These are phyloP conservation scores for Adela reaumurella DNA, from an alignment of 2,888 invertebrate genomes.

Conservation along the genomic window DNA sequence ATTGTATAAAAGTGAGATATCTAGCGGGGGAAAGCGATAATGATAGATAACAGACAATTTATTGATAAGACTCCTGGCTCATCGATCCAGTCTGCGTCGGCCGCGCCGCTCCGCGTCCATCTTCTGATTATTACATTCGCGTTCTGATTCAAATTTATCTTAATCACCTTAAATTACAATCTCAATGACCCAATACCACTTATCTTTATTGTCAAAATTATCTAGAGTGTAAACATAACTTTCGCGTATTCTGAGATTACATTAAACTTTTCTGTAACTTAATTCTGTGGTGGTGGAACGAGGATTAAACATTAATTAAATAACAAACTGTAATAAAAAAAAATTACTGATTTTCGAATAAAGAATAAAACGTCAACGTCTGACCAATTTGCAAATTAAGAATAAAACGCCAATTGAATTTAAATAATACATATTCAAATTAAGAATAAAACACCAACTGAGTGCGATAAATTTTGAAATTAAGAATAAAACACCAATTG, in stretches of 20 bases:
- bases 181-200: neutral
- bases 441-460: no score
- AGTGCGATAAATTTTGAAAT: no score
- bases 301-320: neutral
- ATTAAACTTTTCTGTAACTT: no score
- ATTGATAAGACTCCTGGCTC: constrained; percentile 45
- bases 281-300: neutral
- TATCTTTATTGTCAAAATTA: neutral
- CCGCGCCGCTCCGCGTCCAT: constrained; percentile 19
- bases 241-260: no score
- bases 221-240: no score
- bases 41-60: constrained; percentile 53
- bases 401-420: no score
- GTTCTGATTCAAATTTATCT: neutral
- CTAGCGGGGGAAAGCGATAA: constrained; percentile 45
- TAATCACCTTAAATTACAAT: neutral
- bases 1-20: constrained; percentile 46
- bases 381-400: no score
- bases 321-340: no score
- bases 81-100: constrained; percentile 44
- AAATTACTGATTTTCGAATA: no score
- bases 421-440: no score
- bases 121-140: neutral
- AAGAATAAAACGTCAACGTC: no score
- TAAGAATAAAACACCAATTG: neutral